Evolutionary conservation across 2,888 invertebrate genomes (phyloP).

Genomic region (Pseudococcus longispinus): DNA sequence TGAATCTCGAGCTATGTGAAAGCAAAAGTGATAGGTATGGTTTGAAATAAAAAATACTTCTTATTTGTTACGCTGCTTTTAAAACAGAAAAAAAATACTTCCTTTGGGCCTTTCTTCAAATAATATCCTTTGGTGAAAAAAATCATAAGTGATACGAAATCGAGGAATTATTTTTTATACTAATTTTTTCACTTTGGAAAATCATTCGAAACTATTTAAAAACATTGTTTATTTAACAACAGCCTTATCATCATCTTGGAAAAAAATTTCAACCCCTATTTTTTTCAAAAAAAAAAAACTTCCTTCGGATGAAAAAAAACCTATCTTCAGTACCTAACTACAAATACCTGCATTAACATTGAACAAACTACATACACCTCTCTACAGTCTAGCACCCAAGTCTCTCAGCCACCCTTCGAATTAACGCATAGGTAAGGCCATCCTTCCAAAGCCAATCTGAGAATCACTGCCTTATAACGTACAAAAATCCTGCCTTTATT

Average conservation of each 20-base stretch:
- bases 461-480: conserved; percentile 47
- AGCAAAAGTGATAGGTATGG: conserved; percentile 28
- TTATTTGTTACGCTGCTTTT: background rate
- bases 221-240: background rate
- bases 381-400: background rate
- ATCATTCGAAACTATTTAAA: background rate
- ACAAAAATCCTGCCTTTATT: conserved; percentile 55
- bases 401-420: background rate
- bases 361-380: no score
- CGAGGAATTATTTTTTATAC: background rate
- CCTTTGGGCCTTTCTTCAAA: background rate
- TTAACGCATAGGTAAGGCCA: background rate
- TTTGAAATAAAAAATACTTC: background rate
- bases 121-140: background rate
- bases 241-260: background rate
- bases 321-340: background rate
- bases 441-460: background rate
- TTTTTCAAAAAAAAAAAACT: background rate
- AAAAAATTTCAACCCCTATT: background rate
- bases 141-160: background rate
- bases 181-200: background rate
- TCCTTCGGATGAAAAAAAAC: background rate
- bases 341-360: background rate
- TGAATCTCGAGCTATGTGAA: background rate
- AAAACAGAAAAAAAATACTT: background rate